A percentile compares a stretch with the other conserved stretches of the same genome.
Evolutionary conservation across 2,113 vertebrate genomes (phyloP).

Genomic region (Himantopus leucocephalus): DNA sequence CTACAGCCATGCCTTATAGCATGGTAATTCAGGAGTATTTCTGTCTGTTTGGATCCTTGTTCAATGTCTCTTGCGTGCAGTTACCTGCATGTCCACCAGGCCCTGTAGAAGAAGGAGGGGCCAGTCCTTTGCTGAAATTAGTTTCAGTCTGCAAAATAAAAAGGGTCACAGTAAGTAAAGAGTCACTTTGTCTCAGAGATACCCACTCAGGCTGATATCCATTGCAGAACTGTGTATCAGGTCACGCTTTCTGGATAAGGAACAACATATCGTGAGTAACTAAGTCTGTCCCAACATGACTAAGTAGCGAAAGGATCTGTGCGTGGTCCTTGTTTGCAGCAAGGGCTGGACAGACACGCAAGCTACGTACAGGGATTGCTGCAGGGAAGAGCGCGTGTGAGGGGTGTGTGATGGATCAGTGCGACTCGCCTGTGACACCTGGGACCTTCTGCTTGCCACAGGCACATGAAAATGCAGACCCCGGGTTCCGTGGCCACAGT

Average conservation of each 20-base stretch:
- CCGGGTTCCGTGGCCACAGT: fast-evolving
- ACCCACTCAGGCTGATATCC: background rate
- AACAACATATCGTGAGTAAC: background rate
- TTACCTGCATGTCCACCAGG: background rate
- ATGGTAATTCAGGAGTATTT: background rate
- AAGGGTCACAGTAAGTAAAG: background rate
- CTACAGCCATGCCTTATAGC: background rate
- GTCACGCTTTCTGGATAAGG: background rate
- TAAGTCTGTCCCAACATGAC: background rate
- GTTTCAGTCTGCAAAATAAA: background rate
- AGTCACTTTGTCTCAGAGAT: background rate
- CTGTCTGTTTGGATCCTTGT: background rate
- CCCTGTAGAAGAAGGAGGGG: background rate
- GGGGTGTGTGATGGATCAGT: background rate
- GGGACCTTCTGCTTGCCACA: background rate
- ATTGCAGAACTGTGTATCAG: background rate
- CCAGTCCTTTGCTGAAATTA: background rate
- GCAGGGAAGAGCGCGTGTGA: fast-evolving
- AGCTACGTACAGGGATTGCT: fast-evolving
- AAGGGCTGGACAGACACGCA: background rate
- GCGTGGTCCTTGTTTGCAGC: background rate
- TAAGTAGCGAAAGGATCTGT: background rate
- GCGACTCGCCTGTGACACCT: background rate
- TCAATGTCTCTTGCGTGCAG: background rate
- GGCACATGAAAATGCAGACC: background rate